Percentiles rank a stretch among this genome's conserved stretches.
Conservation (phyloP, 2,113 vertebrate species). For the Pangasianodon hypophthalmus region DNA sequence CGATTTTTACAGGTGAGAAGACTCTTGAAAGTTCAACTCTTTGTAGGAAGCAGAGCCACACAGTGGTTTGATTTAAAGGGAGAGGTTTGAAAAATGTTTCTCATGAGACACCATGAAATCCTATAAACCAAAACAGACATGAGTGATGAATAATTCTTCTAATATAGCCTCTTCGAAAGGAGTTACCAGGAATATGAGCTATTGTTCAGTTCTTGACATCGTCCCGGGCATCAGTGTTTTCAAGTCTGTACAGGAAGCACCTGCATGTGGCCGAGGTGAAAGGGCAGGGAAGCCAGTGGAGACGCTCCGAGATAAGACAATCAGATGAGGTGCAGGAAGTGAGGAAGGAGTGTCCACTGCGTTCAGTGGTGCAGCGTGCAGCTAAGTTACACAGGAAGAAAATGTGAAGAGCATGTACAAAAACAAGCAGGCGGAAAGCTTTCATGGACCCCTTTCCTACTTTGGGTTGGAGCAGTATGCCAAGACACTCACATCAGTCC, state of each 20-base stretch:
- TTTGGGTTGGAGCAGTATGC: conserved; percentile 17
- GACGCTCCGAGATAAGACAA: conserved; percentile 38
- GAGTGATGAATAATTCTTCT: conserved; percentile 10
- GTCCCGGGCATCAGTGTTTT: conserved; percentile 8
- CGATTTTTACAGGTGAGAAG: conserved; percentile 83
- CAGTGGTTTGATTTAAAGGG: not conserved
- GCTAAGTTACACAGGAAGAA: conserved; percentile 11
- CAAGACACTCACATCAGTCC: conserved; percentile 14
- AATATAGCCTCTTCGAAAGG: conserved; percentile 32
- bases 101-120: not conserved
- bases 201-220: conserved; percentile 36
- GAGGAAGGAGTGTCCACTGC: not conserved
- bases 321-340: conserved; percentile 32
- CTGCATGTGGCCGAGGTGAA: conserved; percentile 42
- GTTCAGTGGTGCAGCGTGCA: not conserved
- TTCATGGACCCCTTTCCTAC: conserved; percentile 20
- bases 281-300: conserved; percentile 1
- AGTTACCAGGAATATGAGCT: conserved; percentile 32
- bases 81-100: not conserved
- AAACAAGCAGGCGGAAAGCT: conserved; percentile 44
- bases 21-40: not conserved
- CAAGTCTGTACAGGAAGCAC: conserved; percentile 48
- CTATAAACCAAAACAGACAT: not conserved
- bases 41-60: no score
- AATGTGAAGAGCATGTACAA: conserved; percentile 11